These are phyloP conservation scores for Coendou prehensilis DNA, from an alignment of 2,797 vertebrate species.

Conservation along the genomic window DNA sequence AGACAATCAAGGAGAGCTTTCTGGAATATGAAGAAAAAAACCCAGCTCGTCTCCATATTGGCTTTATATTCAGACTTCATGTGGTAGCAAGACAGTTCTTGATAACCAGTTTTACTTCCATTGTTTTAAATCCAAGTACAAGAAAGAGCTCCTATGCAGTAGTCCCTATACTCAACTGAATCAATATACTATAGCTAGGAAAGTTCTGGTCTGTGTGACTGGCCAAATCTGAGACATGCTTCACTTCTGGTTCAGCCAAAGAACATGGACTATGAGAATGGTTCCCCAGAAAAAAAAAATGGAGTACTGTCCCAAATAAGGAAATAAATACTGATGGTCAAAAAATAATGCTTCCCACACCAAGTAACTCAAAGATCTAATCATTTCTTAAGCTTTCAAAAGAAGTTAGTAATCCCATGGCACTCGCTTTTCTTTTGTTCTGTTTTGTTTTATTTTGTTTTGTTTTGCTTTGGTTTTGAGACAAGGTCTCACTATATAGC, in stretches of 20 bases:
- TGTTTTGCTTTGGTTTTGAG: neutral
- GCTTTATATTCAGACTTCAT: slow-evolving; percentile 20
- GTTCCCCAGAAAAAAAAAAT: neutral
- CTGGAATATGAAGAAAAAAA: neutral
- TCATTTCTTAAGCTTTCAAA: neutral
- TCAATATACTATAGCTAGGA: neutral
- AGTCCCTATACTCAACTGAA: slow-evolving; percentile 19
- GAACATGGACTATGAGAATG: neutral
- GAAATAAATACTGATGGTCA: neutral
- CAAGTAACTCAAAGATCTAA: slow-evolving; percentile 6
- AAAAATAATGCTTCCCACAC: neutral
- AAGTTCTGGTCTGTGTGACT: neutral
- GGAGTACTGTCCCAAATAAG: neutral
- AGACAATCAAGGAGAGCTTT: neutral
- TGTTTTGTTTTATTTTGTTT: neutral
- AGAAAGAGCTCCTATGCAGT: neutral
- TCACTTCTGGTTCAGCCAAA: neutral
- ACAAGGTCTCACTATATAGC: neutral
- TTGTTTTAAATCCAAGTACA: neutral
- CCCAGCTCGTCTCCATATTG: neutral
- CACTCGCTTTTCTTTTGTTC: neutral
- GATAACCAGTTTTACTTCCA: neutral
- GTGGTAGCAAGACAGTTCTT: neutral
- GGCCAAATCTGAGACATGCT: slow-evolving; percentile 18
- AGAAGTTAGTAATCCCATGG: neutral